Percentiles rank a stretch among this genome's conserved stretches.
Evolutionary conservation across 2,797 vertebrate species (phyloP).

Genomic region (Arrhamphus sclerolepis): DNA sequence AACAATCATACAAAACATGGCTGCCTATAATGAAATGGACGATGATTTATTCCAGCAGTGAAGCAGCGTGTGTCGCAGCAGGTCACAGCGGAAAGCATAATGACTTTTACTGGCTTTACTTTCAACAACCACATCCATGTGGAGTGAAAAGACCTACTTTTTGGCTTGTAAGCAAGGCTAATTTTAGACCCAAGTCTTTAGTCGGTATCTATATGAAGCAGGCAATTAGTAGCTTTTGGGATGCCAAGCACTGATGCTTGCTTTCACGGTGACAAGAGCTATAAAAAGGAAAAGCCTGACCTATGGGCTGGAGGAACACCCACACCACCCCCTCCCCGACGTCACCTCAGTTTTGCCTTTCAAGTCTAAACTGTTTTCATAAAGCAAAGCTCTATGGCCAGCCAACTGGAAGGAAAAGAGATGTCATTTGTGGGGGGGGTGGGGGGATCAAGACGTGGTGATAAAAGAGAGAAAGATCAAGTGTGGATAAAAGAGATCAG

Average conservation of each 20-base stretch:
- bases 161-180: constrained; percentile 55
- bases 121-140: constrained; percentile 20
- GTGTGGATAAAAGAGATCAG: constrained; percentile 75
- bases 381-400: constrained; percentile 53
- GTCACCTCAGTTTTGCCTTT: constrained; percentile 50
- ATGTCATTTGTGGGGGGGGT: constrained; percentile 33
- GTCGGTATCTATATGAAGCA: constrained; percentile 43
- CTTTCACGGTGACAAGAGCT: constrained; percentile 46
- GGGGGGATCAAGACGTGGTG: constrained; percentile 50
- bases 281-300: constrained; percentile 36
- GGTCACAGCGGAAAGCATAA: constrained; percentile 15
- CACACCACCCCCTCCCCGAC: background rate
- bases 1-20: too few species aligned
- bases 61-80: constrained; percentile 26
- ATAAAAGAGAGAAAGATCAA: constrained; percentile 77
- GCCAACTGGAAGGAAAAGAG: constrained; percentile 64
- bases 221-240: constrained; percentile 56
- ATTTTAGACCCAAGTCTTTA: constrained; percentile 52
- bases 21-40: too few species aligned
- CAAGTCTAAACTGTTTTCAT: constrained; percentile 73
- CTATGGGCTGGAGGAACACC: constrained; percentile 16
- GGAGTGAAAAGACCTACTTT: constrained; percentile 36
- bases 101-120: constrained; percentile 38
- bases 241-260: constrained; percentile 36
- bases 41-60: background rate